phyloP scores from a whole-genome alignment of 2,888 invertebrate genomes.

The Drosophila sordidula region DNA sequence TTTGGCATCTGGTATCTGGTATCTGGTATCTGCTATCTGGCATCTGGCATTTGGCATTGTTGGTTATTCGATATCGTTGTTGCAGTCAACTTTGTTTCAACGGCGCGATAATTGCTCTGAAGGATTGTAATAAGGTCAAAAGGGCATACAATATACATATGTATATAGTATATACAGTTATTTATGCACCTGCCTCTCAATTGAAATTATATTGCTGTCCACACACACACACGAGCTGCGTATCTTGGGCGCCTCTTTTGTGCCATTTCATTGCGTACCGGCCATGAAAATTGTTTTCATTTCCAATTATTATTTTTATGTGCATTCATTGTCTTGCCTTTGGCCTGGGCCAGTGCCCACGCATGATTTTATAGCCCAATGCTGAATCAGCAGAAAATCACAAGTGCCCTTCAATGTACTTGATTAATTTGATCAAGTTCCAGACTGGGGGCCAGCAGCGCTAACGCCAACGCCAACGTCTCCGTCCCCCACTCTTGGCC shows the following conservation, averaged over 20 bases:
- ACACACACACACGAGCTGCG: neutral
- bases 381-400: slow-evolving; percentile 70
- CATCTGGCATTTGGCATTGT: slow-evolving; percentile 31
- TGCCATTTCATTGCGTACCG: slow-evolving; percentile 65
- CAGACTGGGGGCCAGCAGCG: slow-evolving; percentile 21
- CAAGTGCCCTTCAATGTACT: slow-evolving; percentile 70
- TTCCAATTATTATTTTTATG: slow-evolving; percentile 82
- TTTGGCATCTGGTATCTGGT: neutral
- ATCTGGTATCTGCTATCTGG: neutral
- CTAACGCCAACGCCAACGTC: neutral
- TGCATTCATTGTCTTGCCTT: slow-evolving; percentile 69
- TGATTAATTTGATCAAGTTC: slow-evolving; percentile 79
- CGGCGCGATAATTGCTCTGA: slow-evolving; percentile 62
- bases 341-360: slow-evolving; percentile 17
- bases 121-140: slow-evolving; percentile 62
- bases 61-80: slow-evolving; percentile 37
- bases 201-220: slow-evolving; percentile 34
- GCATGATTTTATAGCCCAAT: slow-evolving; percentile 69
- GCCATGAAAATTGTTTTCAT: slow-evolving; percentile 80
- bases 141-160: slow-evolving; percentile 6
- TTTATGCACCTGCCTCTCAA: slow-evolving; percentile 54
- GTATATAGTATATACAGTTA: neutral
- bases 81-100: slow-evolving; percentile 51
- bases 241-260: slow-evolving; percentile 34
- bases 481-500: slow-evolving; percentile 14